Evolutionary conservation across 2,888 invertebrate species (phyloP), one percentile per base, ranked within the genome.

Genomic region (Dastarcus helophoroides): DNA sequence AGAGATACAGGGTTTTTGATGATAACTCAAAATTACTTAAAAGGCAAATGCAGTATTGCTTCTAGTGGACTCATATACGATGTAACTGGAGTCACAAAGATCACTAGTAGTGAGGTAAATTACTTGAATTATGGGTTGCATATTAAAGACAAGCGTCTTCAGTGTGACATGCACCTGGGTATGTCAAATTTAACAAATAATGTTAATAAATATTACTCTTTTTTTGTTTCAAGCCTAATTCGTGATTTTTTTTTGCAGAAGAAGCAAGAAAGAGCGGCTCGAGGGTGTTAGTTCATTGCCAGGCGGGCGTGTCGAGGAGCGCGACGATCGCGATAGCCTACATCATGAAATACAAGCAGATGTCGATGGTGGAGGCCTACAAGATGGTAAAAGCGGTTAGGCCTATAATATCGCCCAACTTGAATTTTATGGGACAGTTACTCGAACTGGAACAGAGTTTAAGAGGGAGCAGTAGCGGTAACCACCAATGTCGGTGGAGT

Each of bases 321-420:
- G 90, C 93, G 39, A 93, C 93, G 39, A 77, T 94, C 55, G 89
- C 90, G 53, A 91, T 94, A 53, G 91, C 93, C 27, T 94, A 88
- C 65, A 74, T 93, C 48, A 91, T 94, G 86, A 79, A 84, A 50
- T 82, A 85, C 63, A 79, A 81, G 56, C 74, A 76, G 36, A 60
- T 89, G 58, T 76, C 79, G 21, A 83, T 83, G 68, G 73, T 84
- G 24, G 88, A 93, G 53, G 91, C 91, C 1, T 90, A 82, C 64
- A 76, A 79, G 48, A 73, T 80, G 54, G 93, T 94, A 33, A 84
- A 88, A 56, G 72, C 76, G 42, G 79, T 80, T 35, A 70, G 94
- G 29, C 75, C 80, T 36, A 93, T 93, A 56, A 91, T 94, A 50
- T 90, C 91, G 35, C 94, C 94, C 2, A 94, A 94, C 62, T 70